phyloP scores from a whole-genome alignment of 2,888 invertebrate genomes.

The Mesochorus sp. region DNA sequence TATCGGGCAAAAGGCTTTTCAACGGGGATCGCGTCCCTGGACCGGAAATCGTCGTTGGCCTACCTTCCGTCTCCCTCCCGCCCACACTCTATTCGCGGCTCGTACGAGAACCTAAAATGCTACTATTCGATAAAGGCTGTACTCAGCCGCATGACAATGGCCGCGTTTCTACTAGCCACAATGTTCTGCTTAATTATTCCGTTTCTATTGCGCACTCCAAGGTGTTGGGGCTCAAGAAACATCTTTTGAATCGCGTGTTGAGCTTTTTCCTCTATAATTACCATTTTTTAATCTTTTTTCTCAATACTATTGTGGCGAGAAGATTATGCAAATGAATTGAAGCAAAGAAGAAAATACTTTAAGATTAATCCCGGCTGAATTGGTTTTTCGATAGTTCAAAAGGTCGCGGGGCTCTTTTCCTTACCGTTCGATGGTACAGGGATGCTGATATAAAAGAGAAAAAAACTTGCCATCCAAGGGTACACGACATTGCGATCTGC shows the following conservation, averaged over 20 bases:
- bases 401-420: too few species aligned
- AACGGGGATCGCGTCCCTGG: conserved; percentile 20
- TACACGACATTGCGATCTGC: too few species aligned
- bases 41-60: conserved; percentile 39
- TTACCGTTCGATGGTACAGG: neutral
- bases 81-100: too few species aligned
- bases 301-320: too few species aligned
- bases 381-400: too few species aligned
- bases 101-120: too few species aligned
- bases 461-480: too few species aligned
- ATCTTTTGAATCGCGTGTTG: neutral
- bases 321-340: too few species aligned
- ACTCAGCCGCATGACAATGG: neutral
- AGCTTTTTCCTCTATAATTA: neutral
- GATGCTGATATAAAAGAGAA: too few species aligned
- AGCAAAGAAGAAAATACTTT: neutral
- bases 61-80: neutral
- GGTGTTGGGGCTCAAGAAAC: neutral
- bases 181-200: neutral
- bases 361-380: too few species aligned
- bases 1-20: conserved; percentile 30
- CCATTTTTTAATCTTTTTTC: too few species aligned
- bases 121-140: conserved; percentile 25
- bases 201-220: neutral
- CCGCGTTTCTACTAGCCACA: too few species aligned